These are phyloP conservation scores for Drosophila testacea DNA, from an alignment of 2,888 invertebrate species.

Conservation along the genomic window DNA sequence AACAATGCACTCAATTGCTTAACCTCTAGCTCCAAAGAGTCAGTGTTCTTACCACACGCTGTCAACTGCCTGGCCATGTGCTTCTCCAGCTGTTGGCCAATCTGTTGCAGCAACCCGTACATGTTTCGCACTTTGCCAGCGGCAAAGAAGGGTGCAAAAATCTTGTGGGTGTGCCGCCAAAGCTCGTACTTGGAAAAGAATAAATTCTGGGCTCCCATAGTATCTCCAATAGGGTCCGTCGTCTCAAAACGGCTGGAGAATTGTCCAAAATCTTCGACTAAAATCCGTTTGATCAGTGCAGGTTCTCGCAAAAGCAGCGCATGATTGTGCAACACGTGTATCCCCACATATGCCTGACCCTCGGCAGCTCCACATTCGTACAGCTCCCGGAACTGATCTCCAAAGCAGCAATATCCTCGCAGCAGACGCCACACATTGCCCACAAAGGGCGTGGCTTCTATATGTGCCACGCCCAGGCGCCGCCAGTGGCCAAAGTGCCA, in stretches of 20 bases:
- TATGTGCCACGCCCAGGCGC: conserved; percentile 74
- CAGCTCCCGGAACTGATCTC: conserved; percentile 79
- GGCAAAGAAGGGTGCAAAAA: conserved; percentile 85
- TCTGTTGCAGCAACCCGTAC: conserved; percentile 77
- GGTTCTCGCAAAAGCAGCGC: conserved; percentile 84
- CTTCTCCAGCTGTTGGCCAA: conserved; percentile 76
- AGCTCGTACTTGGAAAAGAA: conserved; percentile 85
- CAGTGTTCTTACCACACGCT: not conserved
- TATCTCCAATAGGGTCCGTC: conserved; percentile 80
- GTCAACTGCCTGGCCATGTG: conserved; percentile 60
- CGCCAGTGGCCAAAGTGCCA: conserved; percentile 76
- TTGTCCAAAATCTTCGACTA: conserved; percentile 85
- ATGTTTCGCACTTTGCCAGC: conserved; percentile 82
- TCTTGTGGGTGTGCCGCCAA: conserved; percentile 84
- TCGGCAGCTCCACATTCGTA: conserved; percentile 69
- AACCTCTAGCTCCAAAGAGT: conserved; percentile 65
- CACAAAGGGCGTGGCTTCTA: conserved; percentile 82
- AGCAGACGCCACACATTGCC: conserved; percentile 84
- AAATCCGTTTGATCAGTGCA: conserved; percentile 84
- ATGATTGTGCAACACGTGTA: conserved; percentile 85
- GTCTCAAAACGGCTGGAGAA: conserved; percentile 81
- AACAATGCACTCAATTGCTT: conserved; percentile 81
- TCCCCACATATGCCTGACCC: conserved; percentile 78
- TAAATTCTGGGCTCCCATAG: conserved; percentile 84
- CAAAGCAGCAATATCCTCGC: conserved; percentile 73